Evolutionary conservation across 2,797 vertebrate species (phyloP), one percentile per base, ranked within the genome.

Genomic region (Acipenser transmontanus): DNA sequence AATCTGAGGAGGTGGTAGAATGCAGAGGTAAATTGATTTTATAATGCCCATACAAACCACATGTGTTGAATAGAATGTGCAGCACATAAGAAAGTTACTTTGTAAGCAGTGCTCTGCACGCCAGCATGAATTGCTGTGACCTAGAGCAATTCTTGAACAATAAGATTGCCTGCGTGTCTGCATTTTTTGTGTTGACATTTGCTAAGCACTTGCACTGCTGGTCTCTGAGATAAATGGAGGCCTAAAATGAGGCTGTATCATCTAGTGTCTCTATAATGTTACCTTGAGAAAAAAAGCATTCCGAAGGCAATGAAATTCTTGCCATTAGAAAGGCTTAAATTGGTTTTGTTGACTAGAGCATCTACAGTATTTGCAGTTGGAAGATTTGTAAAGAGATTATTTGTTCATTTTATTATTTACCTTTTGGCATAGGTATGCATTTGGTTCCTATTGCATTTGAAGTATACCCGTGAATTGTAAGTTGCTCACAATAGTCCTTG

Each of bases 101-200:
- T 60, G 51, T 65, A 61, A 66, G 63, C 50, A 63, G 71, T 56
- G 49, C 72, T 79, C 59, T 66, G 66, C 76, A 61, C 64, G 69
- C 67, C 82, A 67, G 76, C 76, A 78, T 89, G 81, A 84, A 86
- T 86, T 84, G 83, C 80, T 59, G 75, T 87, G 87, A 90, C 88
- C 88, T 88, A 78, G 82, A 88, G 88, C 86, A 78, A 87, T 90
- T 90, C 84, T 88, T 87, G 82, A 89, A 88, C 87, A 89, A 90
- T 90, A 87, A 90, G 85, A 88, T 89, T 87, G 87, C 84, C 82
- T 88, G 85, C 88, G 87, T 86, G 84, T 89, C 83, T 80, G 85
- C 84, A 87, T 91, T 86, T 87, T 88, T 89, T 91, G 84, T 89
- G 86, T 91, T 90, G 89, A 91, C 88, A 89, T 90, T 92, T 87